Conservation (phyloP, 2,888 invertebrate genomes). For the Drosophila atripex region DNA sequence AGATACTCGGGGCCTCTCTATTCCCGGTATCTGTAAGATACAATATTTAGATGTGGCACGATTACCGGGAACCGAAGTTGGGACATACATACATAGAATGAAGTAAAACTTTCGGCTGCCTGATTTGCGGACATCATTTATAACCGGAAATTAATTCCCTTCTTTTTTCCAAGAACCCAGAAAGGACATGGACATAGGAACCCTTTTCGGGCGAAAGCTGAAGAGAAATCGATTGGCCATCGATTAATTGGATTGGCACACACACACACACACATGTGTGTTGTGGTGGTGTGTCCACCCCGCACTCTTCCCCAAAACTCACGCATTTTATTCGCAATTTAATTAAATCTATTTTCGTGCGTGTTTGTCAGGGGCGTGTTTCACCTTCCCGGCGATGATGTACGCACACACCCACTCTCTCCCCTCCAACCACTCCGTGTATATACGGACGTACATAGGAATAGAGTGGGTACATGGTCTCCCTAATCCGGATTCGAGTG, state of each 20-base stretch:
- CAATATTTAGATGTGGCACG: conserved; percentile 19
- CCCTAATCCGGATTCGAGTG: conserved; percentile 48
- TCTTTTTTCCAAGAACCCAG: conserved; percentile 32
- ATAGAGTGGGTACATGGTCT: conserved; percentile 23
- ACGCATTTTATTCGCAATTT: conserved; percentile 74
- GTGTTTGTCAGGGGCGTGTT: conserved; percentile 69
- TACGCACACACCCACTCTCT: conserved; percentile 22
- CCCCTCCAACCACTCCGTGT: neutral
- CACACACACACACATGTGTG: conserved; percentile 32
- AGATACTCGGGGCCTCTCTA: conserved; percentile 1
- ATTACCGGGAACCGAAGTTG: conserved; percentile 25
- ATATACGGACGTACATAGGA: conserved; percentile 9
- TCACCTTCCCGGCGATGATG: conserved; percentile 45
- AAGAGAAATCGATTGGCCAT: conserved; percentile 62
- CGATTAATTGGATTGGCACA: conserved; percentile 66
- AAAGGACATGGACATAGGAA: conserved; percentile 33
- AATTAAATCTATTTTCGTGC: conserved; percentile 77
- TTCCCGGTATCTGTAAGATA: conserved; percentile 30
- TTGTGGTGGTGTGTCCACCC: neutral
- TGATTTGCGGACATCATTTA: conserved; percentile 9
- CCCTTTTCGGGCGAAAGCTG: conserved; percentile 43
- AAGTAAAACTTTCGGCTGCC: neutral
- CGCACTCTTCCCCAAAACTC: conserved; percentile 8
- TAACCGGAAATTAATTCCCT: conserved; percentile 53
- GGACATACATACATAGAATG: neutral